Evolutionary conservation across 2,888 invertebrate genomes (phyloP), one percentile per base, ranked within the genome.

Genomic region (Rhogogaster chlorosoma): DNA sequence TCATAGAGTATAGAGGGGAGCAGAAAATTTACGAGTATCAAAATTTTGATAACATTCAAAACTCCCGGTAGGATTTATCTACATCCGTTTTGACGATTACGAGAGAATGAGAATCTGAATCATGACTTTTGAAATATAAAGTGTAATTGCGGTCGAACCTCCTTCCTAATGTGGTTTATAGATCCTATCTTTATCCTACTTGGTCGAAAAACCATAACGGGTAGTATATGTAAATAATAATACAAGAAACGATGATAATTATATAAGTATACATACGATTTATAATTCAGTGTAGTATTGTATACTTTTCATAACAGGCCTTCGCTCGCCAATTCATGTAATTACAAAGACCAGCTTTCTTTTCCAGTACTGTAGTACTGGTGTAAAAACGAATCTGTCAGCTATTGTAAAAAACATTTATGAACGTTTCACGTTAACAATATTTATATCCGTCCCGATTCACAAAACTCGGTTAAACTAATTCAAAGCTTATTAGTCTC

Each of bases 271-370:
- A 86, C 85, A 85, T 87, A 87, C 88, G 88, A 87, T 80, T 61
- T n/a, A 22, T n/a, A 38, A 38, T 80, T 80, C 80, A 80, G 80
- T 80, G 29, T 15, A 22, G 15, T 38, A 32, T 53, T 18, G 36
- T 32, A 83, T 88, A 87, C 90, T 87, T 86, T 61, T 26, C 61
- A 22, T 26, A 84, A 73, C 1, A 70, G 70, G 15, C 18, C 2
- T 18, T 57, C 85, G 78, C 85, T 32, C 75, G 71, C 53, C 29
- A 83, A 86, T 85, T 92, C 92, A 93, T 93, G 92, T 93, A 89
- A 93, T 93, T 88, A 91, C 90, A 88, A 93, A 92, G 87, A 92
- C 89, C 88, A 93, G 91, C 92, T 93, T 93, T 92, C 93, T 92
- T 91, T 92, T 92, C 92, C 92, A 93, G 90, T 90, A 89, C 87